These are phyloP conservation scores for Euura lappo DNA, from an alignment of 1,140 invertebrate genomes.

Conservation along the genomic window DNA sequence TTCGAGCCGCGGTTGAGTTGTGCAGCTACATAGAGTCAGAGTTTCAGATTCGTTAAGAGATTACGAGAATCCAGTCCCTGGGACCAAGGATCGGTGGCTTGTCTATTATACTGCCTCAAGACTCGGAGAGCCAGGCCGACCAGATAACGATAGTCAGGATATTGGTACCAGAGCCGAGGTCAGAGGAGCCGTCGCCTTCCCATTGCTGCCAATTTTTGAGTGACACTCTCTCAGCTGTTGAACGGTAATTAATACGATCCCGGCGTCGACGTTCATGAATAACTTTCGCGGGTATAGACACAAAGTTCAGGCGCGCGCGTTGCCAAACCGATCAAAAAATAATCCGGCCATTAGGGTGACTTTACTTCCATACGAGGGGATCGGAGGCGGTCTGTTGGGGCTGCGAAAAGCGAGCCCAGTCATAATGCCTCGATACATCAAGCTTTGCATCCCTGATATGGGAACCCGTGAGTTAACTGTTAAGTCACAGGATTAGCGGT, in stretches of 20 bases:
- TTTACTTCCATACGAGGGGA: constrained; percentile 21
- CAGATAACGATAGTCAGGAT: constrained; percentile 50
- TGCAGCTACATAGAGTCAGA: not conserved
- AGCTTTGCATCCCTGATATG: constrained; percentile 62
- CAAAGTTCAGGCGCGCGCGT: not conserved
- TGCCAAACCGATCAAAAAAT: constrained; percentile 44
- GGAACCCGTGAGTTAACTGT: constrained; percentile 43
- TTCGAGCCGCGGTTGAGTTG: not conserved
- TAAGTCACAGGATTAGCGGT: constrained; percentile 34
- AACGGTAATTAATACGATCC: not conserved
- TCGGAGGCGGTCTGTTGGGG: constrained; percentile 48
- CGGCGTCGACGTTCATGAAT: not conserved
- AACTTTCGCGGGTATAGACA: not conserved
- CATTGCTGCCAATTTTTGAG: constrained; percentile 32
- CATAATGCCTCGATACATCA: constrained; percentile 61
- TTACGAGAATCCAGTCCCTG: constrained; percentile 27
- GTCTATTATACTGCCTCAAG: constrained; percentile 30
- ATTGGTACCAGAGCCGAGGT: constrained; percentile 32
- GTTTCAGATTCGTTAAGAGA: constrained; percentile 31
- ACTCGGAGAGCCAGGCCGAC: constrained; percentile 25
- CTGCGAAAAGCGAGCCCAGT: constrained; percentile 34
- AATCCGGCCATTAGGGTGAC: constrained; percentile 59
- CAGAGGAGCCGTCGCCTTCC: constrained; percentile 27
- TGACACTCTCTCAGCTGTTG: not conserved
- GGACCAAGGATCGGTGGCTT: constrained; percentile 34